Conservation (phyloP, 1,140 invertebrate species). For the Drosophila varians region DNA sequence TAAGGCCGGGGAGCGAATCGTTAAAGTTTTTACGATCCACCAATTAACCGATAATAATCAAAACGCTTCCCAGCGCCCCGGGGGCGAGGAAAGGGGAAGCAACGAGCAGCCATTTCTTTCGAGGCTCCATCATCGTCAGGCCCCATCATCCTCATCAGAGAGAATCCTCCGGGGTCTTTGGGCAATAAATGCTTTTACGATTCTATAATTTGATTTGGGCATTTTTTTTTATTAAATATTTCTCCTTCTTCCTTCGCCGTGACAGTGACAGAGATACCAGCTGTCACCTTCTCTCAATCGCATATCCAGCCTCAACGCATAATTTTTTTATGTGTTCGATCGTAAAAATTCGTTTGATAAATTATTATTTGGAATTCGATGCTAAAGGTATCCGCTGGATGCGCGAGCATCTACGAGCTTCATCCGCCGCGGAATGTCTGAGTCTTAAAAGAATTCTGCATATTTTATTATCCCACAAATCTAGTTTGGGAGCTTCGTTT, state of each 20-base stretch:
- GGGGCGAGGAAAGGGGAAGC: background rate
- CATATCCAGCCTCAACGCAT: slow-evolving; percentile 43
- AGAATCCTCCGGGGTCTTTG: slow-evolving; percentile 16
- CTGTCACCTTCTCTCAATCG: slow-evolving; percentile 8
- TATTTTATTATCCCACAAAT: slow-evolving; percentile 33
- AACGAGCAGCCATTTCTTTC: slow-evolving; percentile 28
- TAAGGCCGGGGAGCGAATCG: slow-evolving; percentile 44
- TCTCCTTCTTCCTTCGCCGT: slow-evolving; percentile 20
- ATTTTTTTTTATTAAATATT: slow-evolving; percentile 67
- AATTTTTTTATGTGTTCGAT: slow-evolving; percentile 74
- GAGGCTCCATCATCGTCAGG: slow-evolving; percentile 23
- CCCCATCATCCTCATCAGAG: slow-evolving; percentile 5
- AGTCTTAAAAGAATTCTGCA: slow-evolving; percentile 29
- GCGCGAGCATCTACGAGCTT: slow-evolving; percentile 5
- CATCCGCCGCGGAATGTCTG: slow-evolving; percentile 21
- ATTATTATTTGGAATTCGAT: slow-evolving; percentile 73
- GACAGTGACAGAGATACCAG: slow-evolving; percentile 33
- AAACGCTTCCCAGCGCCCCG: slow-evolving; percentile 62
- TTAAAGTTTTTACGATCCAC: slow-evolving; percentile 78
- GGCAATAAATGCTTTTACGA: slow-evolving; percentile 82
- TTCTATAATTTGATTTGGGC: slow-evolving; percentile 83
- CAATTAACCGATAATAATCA: slow-evolving; percentile 83
- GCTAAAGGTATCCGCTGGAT: slow-evolving; percentile 42
- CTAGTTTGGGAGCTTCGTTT: slow-evolving; percentile 5
- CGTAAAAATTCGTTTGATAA: slow-evolving; percentile 80